Evolutionary conservation across 2,797 vertebrate species (phyloP), one percentile per base, ranked within the genome.

Genomic region (Eremophila alpestris): DNA sequence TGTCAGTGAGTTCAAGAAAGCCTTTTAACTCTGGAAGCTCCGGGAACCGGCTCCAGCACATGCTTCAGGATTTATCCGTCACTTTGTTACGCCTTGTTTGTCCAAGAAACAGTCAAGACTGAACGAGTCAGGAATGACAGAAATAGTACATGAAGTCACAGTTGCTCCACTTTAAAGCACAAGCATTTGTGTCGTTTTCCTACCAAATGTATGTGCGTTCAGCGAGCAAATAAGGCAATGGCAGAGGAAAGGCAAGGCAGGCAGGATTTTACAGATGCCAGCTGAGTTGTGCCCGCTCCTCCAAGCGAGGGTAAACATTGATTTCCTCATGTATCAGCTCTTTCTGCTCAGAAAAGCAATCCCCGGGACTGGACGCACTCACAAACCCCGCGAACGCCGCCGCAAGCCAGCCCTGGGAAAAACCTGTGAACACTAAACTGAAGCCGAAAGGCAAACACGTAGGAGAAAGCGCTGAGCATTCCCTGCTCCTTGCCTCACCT

Each of bases 71-170:
- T 88, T 89, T 75, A 85, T 40, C 92, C 3, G 9, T 38, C 87
- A 93, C 38, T 90, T 87, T 87, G 71, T 81, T 92, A 87, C 1
- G 86, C 89, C 93, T 88, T 93, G 87, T 90, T 95, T 94, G 92
- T 80, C 93, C 80, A 94, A 93, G 94, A 94, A 96, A 95, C 77
- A 90, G 89, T 93, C 93, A 87, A 93, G 91, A 95, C 81, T 6
- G 23, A 93, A 95, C 65, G 49, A 95, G 87, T 87, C 52, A 38
- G 81, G 91, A 95, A 82, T 94, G 94, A 93, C 94, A 95, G 93
- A 96, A 96, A 95, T 96, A 95, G 95, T 65, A 74, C 83, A 89
- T 95, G 94, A 96, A 95, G 85, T 96, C 95, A 96, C 92, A 82
- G 89, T 73, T 12, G 5, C 87, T 95, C 76, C 29, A 38, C 91